A percentile compares a stretch with the other conserved stretches of the same genome.
These are phyloP conservation scores for Eremobia ochroleuca DNA, from an alignment of 2,888 invertebrate species.

Conservation along the genomic window DNA sequence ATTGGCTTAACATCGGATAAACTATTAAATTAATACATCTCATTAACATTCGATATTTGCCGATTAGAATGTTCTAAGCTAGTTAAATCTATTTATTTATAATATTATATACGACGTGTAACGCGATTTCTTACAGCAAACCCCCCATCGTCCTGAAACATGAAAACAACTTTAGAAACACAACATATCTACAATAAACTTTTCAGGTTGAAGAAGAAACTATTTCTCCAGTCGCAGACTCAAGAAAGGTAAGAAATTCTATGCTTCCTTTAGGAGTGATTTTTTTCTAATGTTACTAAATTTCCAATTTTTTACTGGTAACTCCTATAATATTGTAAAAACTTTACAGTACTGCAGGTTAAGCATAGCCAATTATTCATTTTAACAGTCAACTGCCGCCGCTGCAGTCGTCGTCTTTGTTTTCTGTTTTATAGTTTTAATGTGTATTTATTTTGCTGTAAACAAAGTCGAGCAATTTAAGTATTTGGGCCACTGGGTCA, in stretches of 20 bases:
- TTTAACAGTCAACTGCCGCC: not conserved
- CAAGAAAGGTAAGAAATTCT: not conserved
- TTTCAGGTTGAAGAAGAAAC: not conserved
- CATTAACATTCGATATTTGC: constrained; percentile 67
- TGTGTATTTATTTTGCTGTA: too few species aligned
- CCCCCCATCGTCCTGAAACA: constrained; percentile 67
- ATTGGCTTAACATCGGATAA: constrained; percentile 85
- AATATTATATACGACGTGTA: constrained; percentile 66
- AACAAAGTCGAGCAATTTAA: too few species aligned
- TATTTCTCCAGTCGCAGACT: not conserved
- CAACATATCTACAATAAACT: not conserved
- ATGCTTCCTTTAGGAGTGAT: not conserved
- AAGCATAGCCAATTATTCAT: not conserved
- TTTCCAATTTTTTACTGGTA: not conserved
- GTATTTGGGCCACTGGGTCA: too few species aligned
- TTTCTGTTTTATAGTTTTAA: too few species aligned
- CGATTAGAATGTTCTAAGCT: constrained; percentile 68
- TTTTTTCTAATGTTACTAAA: not conserved
- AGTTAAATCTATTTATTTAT: constrained; percentile 66
- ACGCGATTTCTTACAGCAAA: constrained; percentile 64
- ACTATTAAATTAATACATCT: constrained; percentile 71
- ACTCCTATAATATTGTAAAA: not conserved
- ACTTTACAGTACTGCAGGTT: not conserved
- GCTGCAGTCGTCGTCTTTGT: too few species aligned
- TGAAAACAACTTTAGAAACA: constrained; percentile 3